Base-by-base conservation (phyloP, 2,888 invertebrate genomes). In the Lacanobia oleracea region DNA sequence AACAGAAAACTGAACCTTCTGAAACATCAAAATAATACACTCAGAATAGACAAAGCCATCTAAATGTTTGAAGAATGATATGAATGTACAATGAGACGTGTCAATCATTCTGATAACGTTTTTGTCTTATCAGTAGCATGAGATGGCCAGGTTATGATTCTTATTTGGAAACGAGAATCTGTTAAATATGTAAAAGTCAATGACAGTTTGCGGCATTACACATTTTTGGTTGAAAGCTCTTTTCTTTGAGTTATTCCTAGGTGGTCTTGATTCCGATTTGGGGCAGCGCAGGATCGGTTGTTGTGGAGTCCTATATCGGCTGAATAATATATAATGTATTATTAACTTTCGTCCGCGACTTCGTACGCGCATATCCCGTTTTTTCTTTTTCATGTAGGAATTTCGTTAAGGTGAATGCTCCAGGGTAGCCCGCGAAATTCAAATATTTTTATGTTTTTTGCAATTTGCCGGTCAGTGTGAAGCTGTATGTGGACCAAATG, bases 71-170 rank as follows among this genome's bases (percentile, higher is more conserved):
- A 50, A 50, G 40, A 59, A 50, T 60, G 72, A 77, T 72, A 81
- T 54, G 45, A 40, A 51, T 57, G 43, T 62, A 68, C 60, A 59
- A 74, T 74, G 68, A 68, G 66, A 70, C 54, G 67, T 82, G 83
- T 66, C 81, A 82, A 79, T 82, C 76, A 66, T 43, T 23, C 59
- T 73, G 81, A 82, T 81, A 81, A 67, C 16, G 23, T 23, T 21
- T 54, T 66, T 67, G 63, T 76, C 67, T 79, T 82, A 81, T 81
- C 81, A 69, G 10, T 23, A 53, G 27, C 57, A 57, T 57, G n/a
- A 75, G 63, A 61, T 48, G 21, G 60, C 33, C 21, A 71, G 54
- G 40, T 62, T 48, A 45, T 45, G 51, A 67, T 53, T 80, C 23
- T 64, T 64, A 68, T 77, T 73, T 60, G 53, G 27, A 16, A 63